Conservation (phyloP, 2,113 vertebrate species). For the Galemys pyrenaicus region DNA sequence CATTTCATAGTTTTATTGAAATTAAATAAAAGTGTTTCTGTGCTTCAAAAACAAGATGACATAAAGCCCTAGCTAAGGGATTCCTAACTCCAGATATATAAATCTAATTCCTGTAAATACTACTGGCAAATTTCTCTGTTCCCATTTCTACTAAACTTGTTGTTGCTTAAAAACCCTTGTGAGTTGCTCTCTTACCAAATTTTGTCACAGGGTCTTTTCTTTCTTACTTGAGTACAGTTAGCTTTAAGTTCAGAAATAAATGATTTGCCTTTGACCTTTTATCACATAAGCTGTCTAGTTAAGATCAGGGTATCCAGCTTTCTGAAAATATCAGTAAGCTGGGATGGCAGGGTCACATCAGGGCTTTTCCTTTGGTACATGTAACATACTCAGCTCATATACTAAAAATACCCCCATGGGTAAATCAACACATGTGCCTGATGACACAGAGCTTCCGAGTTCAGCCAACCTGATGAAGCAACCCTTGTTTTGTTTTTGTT, state of each 20-base stretch:
- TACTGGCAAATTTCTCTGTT: not conserved
- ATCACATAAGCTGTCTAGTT: constrained; percentile 5
- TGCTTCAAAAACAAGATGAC: constrained; percentile 64
- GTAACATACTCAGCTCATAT: not conserved
- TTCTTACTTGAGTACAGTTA: constrained; percentile 38
- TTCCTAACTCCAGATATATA: constrained; percentile 12
- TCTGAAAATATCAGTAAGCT: not conserved
- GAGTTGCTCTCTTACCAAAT: constrained; percentile 1
- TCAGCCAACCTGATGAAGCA: not conserved
- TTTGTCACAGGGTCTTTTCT: not conserved
- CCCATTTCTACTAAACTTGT: not conserved
- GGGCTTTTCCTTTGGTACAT: constrained; percentile 8
- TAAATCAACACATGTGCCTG: not conserved
- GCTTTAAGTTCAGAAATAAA: constrained; percentile 39
- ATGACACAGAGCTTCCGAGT: not conserved
- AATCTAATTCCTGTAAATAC: constrained; percentile 36
- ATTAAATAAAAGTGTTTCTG: constrained; percentile 59
- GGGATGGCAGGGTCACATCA: not conserved
- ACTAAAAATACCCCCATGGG: not conserved
- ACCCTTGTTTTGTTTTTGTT: not conserved
- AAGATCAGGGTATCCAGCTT: constrained; percentile 47
- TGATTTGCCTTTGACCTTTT: constrained; percentile 38
- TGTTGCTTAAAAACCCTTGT: constrained; percentile 33
- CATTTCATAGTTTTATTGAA: constrained; percentile 46
- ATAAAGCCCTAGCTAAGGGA: constrained; percentile 57